Evolutionary conservation across 2,113 vertebrate genomes (phyloP), one percentile per base, ranked within the genome.

Genomic region (Mellivora capensis): DNA sequence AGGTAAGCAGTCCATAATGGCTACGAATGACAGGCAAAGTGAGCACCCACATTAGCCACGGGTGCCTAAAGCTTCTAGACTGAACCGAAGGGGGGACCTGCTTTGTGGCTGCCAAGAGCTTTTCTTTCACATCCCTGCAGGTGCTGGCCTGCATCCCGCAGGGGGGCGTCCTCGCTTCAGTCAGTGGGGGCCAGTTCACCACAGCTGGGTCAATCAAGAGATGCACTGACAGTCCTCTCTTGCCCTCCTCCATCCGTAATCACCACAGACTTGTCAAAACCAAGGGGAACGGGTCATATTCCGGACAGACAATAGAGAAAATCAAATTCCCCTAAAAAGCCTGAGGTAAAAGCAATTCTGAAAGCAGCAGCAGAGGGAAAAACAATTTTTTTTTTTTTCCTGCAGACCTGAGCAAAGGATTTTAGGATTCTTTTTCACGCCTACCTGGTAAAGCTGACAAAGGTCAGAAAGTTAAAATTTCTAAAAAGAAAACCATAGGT

Each of bases 171-270:
- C 84, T 97, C 96, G 91, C 95, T 95, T 95, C 97, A 88, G 79
- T 49, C 93, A 96, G 95, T 94, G 81, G 27, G 29, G 67, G 62
- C 90, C 96, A 67, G 84, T 64, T 59, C 77, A 69, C 62, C 39
- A n/a, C 52, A 97, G 87, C 96, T 81, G 69, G 82, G 94, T 93
- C 97, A 97, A 96, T 72, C 87, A 96, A 92, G 97, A 97, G 89
- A 97, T 47, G 83, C 0, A 0, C n/a, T 81, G 94, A 94, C 74
- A 93, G 80, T 44, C 69, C 57, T 93, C 95, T 94, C 84, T 88
- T 88, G 84, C 97, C 84, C 93, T 97, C 83, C 77, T 64, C 94
- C 64, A 1, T 91, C 94, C 96, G 90, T 86, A 97, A 98, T 98
- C 97, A 95, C 89, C 57, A 52, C 42, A 27, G 86, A 67, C 76